These are phyloP conservation scores for Sinella curviseta DNA, from an alignment of 1,140 invertebrate species.

Conservation along the genomic window DNA sequence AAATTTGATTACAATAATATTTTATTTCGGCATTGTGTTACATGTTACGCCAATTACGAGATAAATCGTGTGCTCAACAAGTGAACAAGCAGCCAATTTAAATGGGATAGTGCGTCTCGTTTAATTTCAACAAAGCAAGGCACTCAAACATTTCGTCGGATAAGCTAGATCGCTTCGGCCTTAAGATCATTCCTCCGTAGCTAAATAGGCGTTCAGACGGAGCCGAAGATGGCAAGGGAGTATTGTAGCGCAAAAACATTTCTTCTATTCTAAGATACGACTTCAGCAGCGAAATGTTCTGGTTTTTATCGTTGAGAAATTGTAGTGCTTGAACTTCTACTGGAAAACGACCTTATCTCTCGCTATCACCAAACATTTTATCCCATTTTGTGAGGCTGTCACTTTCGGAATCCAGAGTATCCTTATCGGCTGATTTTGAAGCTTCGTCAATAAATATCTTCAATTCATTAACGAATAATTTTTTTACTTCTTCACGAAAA, in stretches of 20 bases:
- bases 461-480: not conserved
- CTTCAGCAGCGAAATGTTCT: too few species aligned
- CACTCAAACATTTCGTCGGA: not conserved
- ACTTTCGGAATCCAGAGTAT: not conserved
- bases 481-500: not conserved
- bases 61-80: too few species aligned
- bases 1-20: too few species aligned
- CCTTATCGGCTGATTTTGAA: not conserved
- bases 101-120: too few species aligned
- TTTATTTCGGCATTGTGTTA: too few species aligned
- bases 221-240: not conserved
- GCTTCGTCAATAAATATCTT: not conserved
- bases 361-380: not conserved
- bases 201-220: not conserved
- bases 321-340: not conserved
- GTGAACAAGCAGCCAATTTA: too few species aligned
- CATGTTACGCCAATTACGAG: too few species aligned
- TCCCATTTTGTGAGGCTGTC: not conserved
- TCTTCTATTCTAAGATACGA: not conserved
- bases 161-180: not conserved
- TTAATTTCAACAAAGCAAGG: too few species aligned
- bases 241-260: not conserved
- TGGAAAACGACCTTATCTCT: not conserved
- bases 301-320: not conserved
- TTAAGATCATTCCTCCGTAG: not conserved